phyloP scores from a whole-genome alignment of 2,888 invertebrate genomes.

The Andricus curvator region DNA sequence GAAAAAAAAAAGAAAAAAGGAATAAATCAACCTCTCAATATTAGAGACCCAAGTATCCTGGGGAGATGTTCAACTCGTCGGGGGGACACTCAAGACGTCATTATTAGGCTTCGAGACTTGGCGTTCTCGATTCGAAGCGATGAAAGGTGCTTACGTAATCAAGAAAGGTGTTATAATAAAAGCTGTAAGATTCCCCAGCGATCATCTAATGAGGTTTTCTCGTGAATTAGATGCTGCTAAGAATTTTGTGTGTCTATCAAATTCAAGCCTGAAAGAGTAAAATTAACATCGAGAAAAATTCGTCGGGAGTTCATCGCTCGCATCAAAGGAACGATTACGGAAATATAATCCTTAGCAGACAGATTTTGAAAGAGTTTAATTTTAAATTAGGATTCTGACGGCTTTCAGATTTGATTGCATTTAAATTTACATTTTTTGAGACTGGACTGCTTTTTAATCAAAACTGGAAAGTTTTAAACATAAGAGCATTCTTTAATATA shows the following conservation, averaged over 20 bases:
- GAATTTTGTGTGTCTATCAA: conserved; percentile 10
- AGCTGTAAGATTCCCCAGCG: neutral
- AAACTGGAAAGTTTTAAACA: too few species aligned
- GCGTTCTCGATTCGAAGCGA: neutral
- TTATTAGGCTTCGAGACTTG: neutral
- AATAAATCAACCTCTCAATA: conserved; percentile 24
- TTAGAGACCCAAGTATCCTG: conserved; percentile 20
- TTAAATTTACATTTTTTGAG: too few species aligned
- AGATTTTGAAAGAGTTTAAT: too few species aligned
- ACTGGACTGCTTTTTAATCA: too few species aligned
- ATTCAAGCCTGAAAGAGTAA: neutral
- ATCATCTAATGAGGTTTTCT: conserved; percentile 1
- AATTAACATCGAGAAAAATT: neutral
- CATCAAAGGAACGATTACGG: too few species aligned
- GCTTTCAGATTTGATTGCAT: too few species aligned
- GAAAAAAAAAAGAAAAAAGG: neutral
- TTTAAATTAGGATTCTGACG: too few species aligned
- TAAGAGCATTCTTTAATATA: too few species aligned
- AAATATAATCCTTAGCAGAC: too few species aligned
- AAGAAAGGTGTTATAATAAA: conserved; percentile 10
- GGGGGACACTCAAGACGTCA: neutral
- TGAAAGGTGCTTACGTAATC: conserved; percentile 16
- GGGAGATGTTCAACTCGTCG: neutral
- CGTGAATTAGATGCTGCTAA: conserved; percentile 4
- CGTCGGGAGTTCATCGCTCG: neutral